These are phyloP conservation scores for Rhodophaea formosa DNA, from an alignment of 2,888 invertebrate species.

Conservation along the genomic window DNA sequence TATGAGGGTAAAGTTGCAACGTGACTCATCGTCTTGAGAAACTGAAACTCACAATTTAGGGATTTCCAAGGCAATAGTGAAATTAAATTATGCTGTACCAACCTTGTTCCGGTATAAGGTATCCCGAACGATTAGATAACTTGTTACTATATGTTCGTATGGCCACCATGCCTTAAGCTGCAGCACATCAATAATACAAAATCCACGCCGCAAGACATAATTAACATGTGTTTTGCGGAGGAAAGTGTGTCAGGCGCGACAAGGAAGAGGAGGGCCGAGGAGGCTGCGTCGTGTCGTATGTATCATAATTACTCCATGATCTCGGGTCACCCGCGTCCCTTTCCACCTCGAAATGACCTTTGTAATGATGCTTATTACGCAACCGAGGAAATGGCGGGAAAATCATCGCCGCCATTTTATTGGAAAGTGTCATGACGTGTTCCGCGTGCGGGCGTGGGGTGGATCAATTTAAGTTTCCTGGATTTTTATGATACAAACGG, in stretches of 20 bases:
- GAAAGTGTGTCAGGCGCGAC: conserved; percentile 3
- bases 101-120: too few relatives aligned
- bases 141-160: too few relatives aligned
- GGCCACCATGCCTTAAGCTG: too few relatives aligned
- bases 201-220: too few relatives aligned
- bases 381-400: conserved; percentile 51
- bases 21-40: too few relatives aligned
- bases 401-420: conserved; percentile 43
- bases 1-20: too few relatives aligned
- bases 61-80: too few relatives aligned
- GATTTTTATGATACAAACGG: background rate
- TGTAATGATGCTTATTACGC: conserved; percentile 30
- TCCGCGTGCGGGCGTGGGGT: conserved; percentile 33
- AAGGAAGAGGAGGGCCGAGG: conserved; percentile 7
- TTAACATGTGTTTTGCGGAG: background rate
- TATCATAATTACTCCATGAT: background rate
- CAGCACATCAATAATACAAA: too few relatives aligned
- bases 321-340: conserved; percentile 7
- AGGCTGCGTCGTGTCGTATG: background rate
- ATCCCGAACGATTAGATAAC: too few relatives aligned
- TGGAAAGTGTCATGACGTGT: conserved; percentile 58
- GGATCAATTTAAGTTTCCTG: too few relatives aligned
- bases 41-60: too few relatives aligned
- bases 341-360: conserved; percentile 23
- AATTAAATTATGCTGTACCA: too few relatives aligned